A percentile compares a stretch with the other conserved stretches of the same genome.
Evolutionary conservation across 53 echinoderm and acorn worm species (phyloP).

Genomic region (Paelopatides confundens): DNA sequence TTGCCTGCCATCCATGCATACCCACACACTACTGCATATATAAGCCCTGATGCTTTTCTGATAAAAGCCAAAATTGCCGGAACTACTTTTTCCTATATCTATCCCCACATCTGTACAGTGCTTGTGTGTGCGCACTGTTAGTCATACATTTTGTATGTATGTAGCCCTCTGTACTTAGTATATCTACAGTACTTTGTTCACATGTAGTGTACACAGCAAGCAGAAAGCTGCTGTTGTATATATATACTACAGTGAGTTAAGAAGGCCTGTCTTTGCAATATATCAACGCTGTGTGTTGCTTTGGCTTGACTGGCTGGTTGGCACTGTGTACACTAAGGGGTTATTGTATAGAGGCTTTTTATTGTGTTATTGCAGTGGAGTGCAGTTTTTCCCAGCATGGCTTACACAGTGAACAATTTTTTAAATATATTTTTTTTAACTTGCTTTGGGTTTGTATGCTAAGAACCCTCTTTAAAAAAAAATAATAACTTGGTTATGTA

Average conservation of each 20-base stretch:
- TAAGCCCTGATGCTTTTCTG: constrained; percentile 30
- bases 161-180: background rate
- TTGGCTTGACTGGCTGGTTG: background rate
- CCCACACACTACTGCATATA: constrained; percentile 17
- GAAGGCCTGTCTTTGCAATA: background rate
- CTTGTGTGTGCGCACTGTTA: constrained; percentile 21
- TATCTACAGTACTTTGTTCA: constrained; percentile 32
- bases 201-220: background rate
- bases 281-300: background rate
- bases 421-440: too few relatives aligned
- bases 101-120: constrained; percentile 62
- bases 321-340: constrained; percentile 25
- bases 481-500: too few relatives aligned
- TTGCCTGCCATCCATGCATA: constrained; percentile 3
- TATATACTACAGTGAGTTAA: background rate
- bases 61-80: constrained; percentile 72
- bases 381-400: constrained; percentile 40
- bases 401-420: background rate
- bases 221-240: too few relatives aligned
- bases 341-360: constrained; percentile 24
- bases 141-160: constrained; percentile 51
- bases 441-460: background rate
- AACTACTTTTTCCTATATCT: constrained; percentile 99
- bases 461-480: background rate
- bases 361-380: constrained; percentile 32